These are phyloP conservation scores for Toxonevra muliebris DNA, from an alignment of 2,888 invertebrate species.

Conservation along the genomic window DNA sequence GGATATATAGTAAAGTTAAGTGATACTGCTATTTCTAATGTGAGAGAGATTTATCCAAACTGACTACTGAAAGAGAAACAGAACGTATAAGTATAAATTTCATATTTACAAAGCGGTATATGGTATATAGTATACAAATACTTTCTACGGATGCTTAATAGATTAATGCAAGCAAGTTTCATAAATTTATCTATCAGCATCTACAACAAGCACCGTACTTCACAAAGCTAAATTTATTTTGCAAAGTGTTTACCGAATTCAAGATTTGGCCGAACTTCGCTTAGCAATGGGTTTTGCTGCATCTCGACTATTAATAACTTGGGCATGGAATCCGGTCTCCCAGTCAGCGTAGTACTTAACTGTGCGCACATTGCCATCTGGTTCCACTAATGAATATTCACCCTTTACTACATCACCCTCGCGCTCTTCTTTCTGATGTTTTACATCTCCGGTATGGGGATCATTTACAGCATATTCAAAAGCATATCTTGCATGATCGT, in stretches of 20 bases:
- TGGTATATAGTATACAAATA: no score
- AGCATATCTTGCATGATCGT: conserved; percentile 75
- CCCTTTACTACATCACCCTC: conserved; percentile 79
- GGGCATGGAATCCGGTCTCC: conserved; percentile 81
- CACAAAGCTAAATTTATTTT: no score
- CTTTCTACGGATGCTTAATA: no score
- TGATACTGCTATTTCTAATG: no score
- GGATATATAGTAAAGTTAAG: no score
- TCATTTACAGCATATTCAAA: conserved; percentile 80
- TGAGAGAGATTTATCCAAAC: no score
- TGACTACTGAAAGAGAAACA: no score
- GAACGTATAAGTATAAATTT: no score
- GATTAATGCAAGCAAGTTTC: no score
- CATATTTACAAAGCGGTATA: no score
- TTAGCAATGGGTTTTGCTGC: conserved; percentile 59
- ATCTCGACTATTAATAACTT: conserved; percentile 74
- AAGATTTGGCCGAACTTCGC: conserved; percentile 51
- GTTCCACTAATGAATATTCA: conserved; percentile 75
- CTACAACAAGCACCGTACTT: no score
- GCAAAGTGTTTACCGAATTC: conserved; percentile 44
- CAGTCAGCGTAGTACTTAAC: conserved; percentile 81
- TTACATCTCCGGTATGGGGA: conserved; percentile 78
- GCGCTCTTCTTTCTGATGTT: conserved; percentile 77
- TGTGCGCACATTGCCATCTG: conserved; percentile 78
- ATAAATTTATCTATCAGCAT: no score